phyloP scores from a whole-genome alignment of 2,888 invertebrate species.

The Psylliodes chrysocephalus region DNA sequence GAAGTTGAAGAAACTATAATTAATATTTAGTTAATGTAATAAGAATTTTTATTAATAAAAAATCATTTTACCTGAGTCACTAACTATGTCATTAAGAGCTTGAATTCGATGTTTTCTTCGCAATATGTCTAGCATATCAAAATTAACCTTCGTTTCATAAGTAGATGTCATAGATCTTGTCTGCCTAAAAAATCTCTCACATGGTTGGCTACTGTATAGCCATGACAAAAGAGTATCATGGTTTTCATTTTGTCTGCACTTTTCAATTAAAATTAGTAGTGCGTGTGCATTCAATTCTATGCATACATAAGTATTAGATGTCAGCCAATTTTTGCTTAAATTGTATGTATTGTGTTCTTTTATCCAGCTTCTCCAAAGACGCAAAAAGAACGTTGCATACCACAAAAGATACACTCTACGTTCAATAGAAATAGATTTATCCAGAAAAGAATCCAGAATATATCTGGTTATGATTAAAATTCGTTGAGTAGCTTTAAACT shows the following conservation, averaged over 20 bases:
- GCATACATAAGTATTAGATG: background rate
- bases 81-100: slow-evolving; percentile 11
- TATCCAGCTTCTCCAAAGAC: slow-evolving; percentile 11
- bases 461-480: slow-evolving; percentile 9
- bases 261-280: slow-evolving; percentile 1
- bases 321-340: background rate
- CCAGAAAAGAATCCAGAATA: slow-evolving; percentile 13
- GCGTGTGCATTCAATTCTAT: background rate
- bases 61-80: slow-evolving; percentile 8
- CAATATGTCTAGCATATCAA: slow-evolving; percentile 9
- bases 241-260: slow-evolving; percentile 5
- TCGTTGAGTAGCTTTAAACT: background rate
- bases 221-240: slow-evolving; percentile 1
- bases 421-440: background rate
- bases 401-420: background rate
- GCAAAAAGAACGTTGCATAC: slow-evolving; percentile 15
- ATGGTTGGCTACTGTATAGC: background rate
- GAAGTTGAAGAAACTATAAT: too few species aligned
- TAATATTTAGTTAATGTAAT: too few species aligned
- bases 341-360: slow-evolving; percentile 10
- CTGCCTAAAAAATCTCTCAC: slow-evolving; percentile 1
- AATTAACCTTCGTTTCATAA: slow-evolving; percentile 15
- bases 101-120: slow-evolving; percentile 1
- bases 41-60: too few species aligned
- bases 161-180: slow-evolving; percentile 15